Evolutionary conservation across 1,140 invertebrate genomes (phyloP), one percentile per base, ranked within the genome.

Genomic region (Drosophila elegans): DNA sequence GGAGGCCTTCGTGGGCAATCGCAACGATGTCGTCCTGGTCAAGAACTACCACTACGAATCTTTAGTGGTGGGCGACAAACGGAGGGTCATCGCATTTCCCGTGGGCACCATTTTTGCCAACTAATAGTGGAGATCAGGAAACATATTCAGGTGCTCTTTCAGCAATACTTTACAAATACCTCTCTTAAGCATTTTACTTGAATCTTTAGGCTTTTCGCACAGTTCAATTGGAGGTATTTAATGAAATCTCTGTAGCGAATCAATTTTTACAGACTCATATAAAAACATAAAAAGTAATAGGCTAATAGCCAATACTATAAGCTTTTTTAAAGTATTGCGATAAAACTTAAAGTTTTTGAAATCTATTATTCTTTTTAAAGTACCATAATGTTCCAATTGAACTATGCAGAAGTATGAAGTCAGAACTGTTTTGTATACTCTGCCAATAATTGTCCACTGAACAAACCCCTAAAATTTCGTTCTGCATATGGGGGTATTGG

Each of bases 61-160:
- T 2, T 45, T 91, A 4, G 21, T 52, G 21, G 29, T 80, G 0
- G 66, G 67, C 9, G 51, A 51, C 0, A 63, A 72, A 21, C 76
- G 80, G 11, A 71, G 68, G 66, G 71, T 80, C 12, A 68, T 92
- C 45, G 85, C 91, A 38, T 92, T 92, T 55, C 83, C 91, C 9
- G 69, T 92, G 32, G 91, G 91, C 45, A 91, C 84, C 10, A 82
- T 86, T 13, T 92, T 90, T 49, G 86, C 83, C 21, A 92, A 92
- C 61, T 92, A 54, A 78, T 11, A 16, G 6, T 21, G 34, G 29
- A 11, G 21, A 0, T n/a, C 16, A 69, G n/a, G 29, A 36, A 41
- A 21, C 36, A 44, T 54, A 61, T 12, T 44, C 64, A 75, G 71
- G 59, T 68, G 68, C 54, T 46, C 55, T 32, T 54, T 36, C 7